Conservation (phyloP, 2,888 invertebrate species). For the Portevinia maculata region DNA sequence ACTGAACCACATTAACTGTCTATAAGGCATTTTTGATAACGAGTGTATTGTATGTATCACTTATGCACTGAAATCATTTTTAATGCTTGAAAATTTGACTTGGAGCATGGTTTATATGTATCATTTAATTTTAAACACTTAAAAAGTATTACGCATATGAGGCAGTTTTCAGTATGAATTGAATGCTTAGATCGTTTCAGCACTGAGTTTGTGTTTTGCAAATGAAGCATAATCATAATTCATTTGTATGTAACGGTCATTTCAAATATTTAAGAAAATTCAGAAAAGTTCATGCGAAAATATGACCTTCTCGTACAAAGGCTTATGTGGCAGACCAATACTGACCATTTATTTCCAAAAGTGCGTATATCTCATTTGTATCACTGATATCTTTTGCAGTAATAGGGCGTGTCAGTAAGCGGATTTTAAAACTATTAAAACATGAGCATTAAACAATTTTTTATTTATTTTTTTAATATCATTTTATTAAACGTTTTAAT, state of each 20-base stretch:
- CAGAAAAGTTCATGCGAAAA: constrained; percentile 22
- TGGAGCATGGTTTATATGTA: constrained; percentile 9
- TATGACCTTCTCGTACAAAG: constrained; percentile 10
- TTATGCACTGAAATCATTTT: constrained; percentile 23
- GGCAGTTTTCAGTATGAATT: constrained; percentile 12
- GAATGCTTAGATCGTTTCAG: constrained; percentile 18
- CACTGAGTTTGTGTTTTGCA: constrained; percentile 17
- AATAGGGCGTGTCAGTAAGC: too few relatives aligned
- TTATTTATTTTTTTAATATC: too few relatives aligned
- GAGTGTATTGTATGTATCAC: constrained; percentile 17
- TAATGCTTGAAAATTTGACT: constrained; percentile 17
- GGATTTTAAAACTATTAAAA: too few relatives aligned
- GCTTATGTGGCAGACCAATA: constrained; percentile 13
- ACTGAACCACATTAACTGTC: constrained; percentile 3
- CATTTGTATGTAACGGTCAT: constrained; percentile 11
- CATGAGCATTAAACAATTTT: too few relatives aligned
- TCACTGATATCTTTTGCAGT: constrained; percentile 8
- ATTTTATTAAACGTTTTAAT: too few relatives aligned
- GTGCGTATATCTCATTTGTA: constrained; percentile 9
- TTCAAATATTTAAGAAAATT: constrained; percentile 21
- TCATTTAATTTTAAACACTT: constrained; percentile 23
- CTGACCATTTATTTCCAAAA: constrained; percentile 21
- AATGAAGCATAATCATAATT: constrained; percentile 9
- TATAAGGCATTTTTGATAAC: constrained; percentile 11
- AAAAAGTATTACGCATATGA: constrained; percentile 28